Conservation (phyloP, 64 coral and sea anemone species). For the Montipora sp. region DNA sequence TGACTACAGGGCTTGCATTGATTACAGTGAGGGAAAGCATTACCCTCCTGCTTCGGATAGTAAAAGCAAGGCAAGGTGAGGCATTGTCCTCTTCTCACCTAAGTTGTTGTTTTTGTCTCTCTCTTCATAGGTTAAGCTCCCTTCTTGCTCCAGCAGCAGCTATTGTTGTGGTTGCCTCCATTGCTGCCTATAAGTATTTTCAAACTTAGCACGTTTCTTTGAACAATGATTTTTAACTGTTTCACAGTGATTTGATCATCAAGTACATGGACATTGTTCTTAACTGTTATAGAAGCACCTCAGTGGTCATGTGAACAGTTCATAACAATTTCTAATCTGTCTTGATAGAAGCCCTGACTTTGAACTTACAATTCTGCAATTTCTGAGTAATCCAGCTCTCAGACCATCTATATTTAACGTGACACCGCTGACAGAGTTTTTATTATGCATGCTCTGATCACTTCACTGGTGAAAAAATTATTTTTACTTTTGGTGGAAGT, state of each 20-base stretch:
- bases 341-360: too few relatives aligned
- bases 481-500: too few relatives aligned
- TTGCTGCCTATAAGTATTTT: slow-evolving; percentile 51
- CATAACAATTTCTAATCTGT: too few relatives aligned
- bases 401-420: too few relatives aligned
- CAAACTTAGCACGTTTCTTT: neutral
- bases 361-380: too few relatives aligned
- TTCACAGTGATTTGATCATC: neutral
- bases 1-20: neutral
- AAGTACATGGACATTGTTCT: neutral
- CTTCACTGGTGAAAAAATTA: too few relatives aligned
- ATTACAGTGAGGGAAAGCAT: neutral
- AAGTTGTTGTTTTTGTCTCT: neutral
- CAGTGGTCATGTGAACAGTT: too few relatives aligned
- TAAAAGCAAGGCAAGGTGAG: neutral
- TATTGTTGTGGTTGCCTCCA: neutral
- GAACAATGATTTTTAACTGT: neutral
- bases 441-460: too few relatives aligned
- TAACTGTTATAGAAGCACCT: too few relatives aligned
- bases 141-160: slow-evolving; percentile 38
- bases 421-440: too few relatives aligned
- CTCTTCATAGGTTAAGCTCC: slow-evolving; percentile 10
- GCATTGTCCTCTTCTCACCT: neutral
- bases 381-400: too few relatives aligned
- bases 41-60: neutral